phyloP scores from a whole-genome alignment of 2,888 invertebrate genomes.

The Tachina fera region DNA sequence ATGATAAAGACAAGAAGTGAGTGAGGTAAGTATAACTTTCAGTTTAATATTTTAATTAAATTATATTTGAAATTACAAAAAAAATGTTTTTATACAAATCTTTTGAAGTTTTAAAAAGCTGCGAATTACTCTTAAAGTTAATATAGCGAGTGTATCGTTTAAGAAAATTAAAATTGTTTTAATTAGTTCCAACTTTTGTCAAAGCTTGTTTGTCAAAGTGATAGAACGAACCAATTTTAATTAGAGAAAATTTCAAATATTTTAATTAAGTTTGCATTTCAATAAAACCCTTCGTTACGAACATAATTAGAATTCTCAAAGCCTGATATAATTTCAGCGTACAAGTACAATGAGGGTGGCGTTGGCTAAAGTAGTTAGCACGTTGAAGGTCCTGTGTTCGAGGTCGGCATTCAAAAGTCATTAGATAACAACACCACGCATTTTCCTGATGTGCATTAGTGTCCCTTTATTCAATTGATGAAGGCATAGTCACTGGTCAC shows the following conservation, averaged over 20 bases:
- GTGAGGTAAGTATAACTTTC: background rate
- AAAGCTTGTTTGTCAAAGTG: background rate
- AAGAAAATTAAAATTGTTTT: slow-evolving; percentile 16
- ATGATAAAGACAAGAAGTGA: slow-evolving; percentile 7
- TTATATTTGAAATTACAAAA: slow-evolving; percentile 16
- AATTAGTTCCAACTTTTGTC: background rate
- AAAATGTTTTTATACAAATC: background rate
- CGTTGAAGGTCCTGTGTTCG: no score
- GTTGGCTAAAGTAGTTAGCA: no score
- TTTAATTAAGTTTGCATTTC: no score
- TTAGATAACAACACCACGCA: no score
- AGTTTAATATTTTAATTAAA: slow-evolving; percentile 51
- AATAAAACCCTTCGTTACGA: no score
- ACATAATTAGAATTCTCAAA: no score
- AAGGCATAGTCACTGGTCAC: no score
- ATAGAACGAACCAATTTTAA: background rate
- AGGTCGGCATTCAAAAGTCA: no score
- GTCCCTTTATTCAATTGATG: no score
- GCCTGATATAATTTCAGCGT: no score
- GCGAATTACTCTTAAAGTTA: background rate
- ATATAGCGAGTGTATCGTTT: background rate
- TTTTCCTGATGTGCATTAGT: no score
- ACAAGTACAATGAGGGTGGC: no score
- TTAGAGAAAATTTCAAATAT: background rate
- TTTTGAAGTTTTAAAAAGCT: background rate